Percentiles rank a stretch among this genome's conserved stretches.
Evolutionary conservation across 2,797 vertebrate species (phyloP).

Genomic region (Pangasius larnaudii): DNA sequence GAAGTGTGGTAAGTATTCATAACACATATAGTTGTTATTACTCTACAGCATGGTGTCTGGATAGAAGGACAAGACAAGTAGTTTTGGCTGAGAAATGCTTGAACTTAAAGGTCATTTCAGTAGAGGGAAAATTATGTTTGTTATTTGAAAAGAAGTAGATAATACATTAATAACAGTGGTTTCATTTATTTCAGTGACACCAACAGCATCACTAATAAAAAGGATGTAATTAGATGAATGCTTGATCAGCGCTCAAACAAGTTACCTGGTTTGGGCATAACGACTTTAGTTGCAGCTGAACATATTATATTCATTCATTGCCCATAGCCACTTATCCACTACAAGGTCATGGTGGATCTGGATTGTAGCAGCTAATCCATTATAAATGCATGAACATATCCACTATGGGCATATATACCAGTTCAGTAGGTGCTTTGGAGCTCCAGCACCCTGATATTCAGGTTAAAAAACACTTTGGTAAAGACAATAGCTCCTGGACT

Average conservation of each 20-base stretch:
- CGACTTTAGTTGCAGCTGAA: neutral
- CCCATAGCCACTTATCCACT: neutral
- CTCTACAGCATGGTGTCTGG: constrained; percentile 29
- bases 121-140: constrained; percentile 38
- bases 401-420: neutral
- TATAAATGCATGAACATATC: neutral
- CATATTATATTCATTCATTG: neutral
- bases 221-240: neutral
- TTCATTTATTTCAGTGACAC: neutral
- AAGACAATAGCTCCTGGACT: neutral
- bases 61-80: constrained; percentile 35
- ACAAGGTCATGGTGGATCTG: neutral
- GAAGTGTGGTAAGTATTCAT: constrained; percentile 47
- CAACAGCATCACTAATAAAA: neutral
- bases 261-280: neutral
- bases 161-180: neutral
- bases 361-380: neutral
- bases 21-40: constrained; percentile 44
- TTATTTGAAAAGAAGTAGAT: constrained; percentile 14
- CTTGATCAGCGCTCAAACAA: neutral
- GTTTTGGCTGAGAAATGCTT: constrained; percentile 31
- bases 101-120: constrained; percentile 42
- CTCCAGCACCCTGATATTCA: neutral
- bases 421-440: neutral
- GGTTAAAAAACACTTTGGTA: neutral